These are phyloP conservation scores for Drosophila tristis DNA, from an alignment of 1,140 invertebrate species.

Conservation along the genomic window DNA sequence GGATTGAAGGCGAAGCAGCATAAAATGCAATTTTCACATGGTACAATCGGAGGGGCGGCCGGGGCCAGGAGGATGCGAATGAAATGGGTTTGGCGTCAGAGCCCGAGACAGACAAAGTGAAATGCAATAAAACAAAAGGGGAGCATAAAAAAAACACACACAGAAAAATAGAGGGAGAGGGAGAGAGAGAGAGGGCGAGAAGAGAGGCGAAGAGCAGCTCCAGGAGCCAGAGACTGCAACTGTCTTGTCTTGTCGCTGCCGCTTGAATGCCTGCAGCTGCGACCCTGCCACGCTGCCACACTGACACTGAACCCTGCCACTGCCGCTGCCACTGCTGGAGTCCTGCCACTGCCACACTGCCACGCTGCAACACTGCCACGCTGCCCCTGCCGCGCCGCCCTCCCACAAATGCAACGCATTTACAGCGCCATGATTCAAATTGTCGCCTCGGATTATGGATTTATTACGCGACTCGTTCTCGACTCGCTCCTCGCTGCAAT, in stretches of 20 bases:
- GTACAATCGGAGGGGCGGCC: constrained; percentile 15
- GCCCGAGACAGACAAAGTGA: constrained; percentile 74
- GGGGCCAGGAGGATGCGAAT: constrained; percentile 1
- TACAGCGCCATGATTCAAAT: constrained; percentile 79
- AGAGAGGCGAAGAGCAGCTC: constrained; percentile 2
- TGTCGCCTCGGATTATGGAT: constrained; percentile 81
- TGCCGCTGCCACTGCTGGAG: neutral
- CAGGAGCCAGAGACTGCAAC: constrained; percentile 20
- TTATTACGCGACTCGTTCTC: constrained; percentile 76
- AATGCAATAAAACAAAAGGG: constrained; percentile 77
- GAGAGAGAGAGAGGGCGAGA: neutral
- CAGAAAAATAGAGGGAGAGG: neutral
- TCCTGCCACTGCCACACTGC: neutral
- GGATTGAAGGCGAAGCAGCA: constrained; percentile 40
- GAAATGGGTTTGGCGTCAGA: constrained; percentile 65
- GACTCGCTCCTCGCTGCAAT: constrained; percentile 69
- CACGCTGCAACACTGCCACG: no score
- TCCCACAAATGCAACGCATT: constrained; percentile 45
- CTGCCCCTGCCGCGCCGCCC: neutral
- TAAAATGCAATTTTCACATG: constrained; percentile 78
- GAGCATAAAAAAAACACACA: constrained; percentile 7
- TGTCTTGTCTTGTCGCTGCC: constrained; percentile 68
- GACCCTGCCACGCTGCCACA: constrained; percentile 44
- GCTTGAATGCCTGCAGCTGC: constrained; percentile 68
- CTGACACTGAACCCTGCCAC: constrained; percentile 1